These are phyloP conservation scores for Pseudomyrmex gracilis DNA, from an alignment of 1,140 invertebrate species.

Conservation along the genomic window DNA sequence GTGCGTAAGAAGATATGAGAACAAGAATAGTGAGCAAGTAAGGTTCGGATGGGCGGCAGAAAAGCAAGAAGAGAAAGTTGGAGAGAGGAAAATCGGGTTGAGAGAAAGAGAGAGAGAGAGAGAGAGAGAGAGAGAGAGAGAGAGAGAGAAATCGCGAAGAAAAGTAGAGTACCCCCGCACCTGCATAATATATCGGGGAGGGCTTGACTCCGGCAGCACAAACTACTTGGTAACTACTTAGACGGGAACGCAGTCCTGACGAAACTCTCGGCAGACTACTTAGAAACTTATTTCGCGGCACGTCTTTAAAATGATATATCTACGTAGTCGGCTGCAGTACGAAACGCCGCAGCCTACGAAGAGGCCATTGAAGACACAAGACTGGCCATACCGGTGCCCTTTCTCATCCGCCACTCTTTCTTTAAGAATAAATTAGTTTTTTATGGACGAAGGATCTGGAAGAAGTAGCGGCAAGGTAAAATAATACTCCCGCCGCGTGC, in stretches of 20 bases:
- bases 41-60: constrained; percentile 9
- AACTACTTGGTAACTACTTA: constrained; percentile 84
- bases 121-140: constrained; percentile 27
- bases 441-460: constrained; percentile 72
- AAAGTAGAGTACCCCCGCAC: constrained; percentile 73
- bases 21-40: constrained; percentile 47
- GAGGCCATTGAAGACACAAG: constrained; percentile 70
- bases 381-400: constrained; percentile 67
- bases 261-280: constrained; percentile 83
- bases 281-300: constrained; percentile 84
- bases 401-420: constrained; percentile 54
- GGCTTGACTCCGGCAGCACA: constrained; percentile 80
- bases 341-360: constrained; percentile 63
- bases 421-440: constrained; percentile 74
- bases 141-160: constrained; percentile 34
- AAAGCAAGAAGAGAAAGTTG: not conserved
- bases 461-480: constrained; percentile 69
- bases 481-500: constrained; percentile 71
- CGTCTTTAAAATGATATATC: constrained; percentile 84
- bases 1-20: constrained; percentile 15
- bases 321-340: constrained; percentile 67
- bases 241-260: constrained; percentile 79
- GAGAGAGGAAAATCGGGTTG: not conserved
- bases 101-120: constrained; percentile 13
- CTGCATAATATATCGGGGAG: constrained; percentile 80